Conservation (phyloP, 1,140 invertebrate species). For the Musca domestica region DNA sequence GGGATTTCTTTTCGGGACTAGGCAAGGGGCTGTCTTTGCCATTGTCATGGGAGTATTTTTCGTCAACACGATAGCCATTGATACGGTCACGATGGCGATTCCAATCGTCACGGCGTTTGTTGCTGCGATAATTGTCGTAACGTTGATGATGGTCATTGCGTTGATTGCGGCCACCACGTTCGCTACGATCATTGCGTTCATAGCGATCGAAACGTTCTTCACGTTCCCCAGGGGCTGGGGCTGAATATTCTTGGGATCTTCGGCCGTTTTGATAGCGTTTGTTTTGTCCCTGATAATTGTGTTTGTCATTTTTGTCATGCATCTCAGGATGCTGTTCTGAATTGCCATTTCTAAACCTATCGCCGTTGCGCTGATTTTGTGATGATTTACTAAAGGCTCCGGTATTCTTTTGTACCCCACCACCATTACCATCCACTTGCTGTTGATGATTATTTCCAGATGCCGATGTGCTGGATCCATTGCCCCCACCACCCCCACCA, state of each 20-base stretch:
- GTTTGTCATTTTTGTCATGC: slow-evolving; percentile 32
- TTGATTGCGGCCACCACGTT: slow-evolving; percentile 30
- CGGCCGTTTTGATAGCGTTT: slow-evolving; percentile 40
- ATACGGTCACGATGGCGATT: slow-evolving; percentile 50
- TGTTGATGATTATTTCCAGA: no score
- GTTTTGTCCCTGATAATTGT: slow-evolving; percentile 21
- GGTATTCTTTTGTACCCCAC: neutral
- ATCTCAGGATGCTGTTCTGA: slow-evolving; percentile 26
- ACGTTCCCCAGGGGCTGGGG: slow-evolving; percentile 22
- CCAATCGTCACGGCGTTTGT: slow-evolving; percentile 51
- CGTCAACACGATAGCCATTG: slow-evolving; percentile 44
- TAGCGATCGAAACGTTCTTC: slow-evolving; percentile 23
- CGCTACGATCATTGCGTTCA: slow-evolving; percentile 13
- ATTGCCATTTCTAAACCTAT: neutral
- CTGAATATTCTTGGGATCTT: slow-evolving; percentile 31
- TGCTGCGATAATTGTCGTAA: slow-evolving; percentile 50
- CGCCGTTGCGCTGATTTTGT: neutral
- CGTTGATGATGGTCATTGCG: slow-evolving; percentile 35
- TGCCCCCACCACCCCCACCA: neutral
- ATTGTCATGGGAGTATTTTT: slow-evolving; percentile 39
- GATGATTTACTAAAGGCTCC: slow-evolving; percentile 7
- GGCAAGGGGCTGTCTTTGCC: slow-evolving; percentile 46
- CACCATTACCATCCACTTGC: neutral
- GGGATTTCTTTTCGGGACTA: slow-evolving; percentile 41
- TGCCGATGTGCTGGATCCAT: no score